These are phyloP conservation scores for Beroe forskalii DNA, from an alignment of 37 sponge, comb jelly and placozoan genomes.

Conservation along the genomic window DNA sequence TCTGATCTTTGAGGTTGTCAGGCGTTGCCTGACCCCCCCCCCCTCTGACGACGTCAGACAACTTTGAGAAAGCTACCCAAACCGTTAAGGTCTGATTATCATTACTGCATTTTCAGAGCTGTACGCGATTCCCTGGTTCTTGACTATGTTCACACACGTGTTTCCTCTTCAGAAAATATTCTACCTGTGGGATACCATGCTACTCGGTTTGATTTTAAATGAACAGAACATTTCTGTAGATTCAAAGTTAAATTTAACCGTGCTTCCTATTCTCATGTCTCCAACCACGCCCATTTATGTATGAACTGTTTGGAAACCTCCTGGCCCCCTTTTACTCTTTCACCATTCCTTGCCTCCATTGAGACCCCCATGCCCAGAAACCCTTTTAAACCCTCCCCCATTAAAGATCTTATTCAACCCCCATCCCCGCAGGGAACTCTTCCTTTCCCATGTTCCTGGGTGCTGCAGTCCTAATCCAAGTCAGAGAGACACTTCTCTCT, in stretches of 20 bases:
- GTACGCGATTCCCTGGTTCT: conserved; percentile 99
- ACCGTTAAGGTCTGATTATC: too few species aligned
- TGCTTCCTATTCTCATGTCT: too few species aligned
- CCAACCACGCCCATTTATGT: background rate
- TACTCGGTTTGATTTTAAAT: too few species aligned
- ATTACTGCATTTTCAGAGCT: conserved; percentile 78
- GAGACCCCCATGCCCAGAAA: background rate
- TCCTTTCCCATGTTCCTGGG: conserved; percentile 92
- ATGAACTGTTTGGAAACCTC: background rate
- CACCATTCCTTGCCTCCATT: background rate
- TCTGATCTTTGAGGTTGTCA: too few species aligned
- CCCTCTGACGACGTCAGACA: too few species aligned
- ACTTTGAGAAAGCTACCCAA: too few species aligned
- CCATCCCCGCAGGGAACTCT: conserved; percentile 64
- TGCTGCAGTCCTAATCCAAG: conserved; percentile 86
- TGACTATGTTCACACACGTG: conserved; percentile 98
- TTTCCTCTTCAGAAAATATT: conserved; percentile 92
- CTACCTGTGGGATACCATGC: conserved; percentile 92
- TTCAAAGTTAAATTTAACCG: too few species aligned
- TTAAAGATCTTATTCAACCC: too few species aligned
- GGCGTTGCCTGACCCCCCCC: too few species aligned
- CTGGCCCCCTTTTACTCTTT: too few species aligned
- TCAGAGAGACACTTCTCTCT: conserved; percentile 74
- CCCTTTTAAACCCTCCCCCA: too few species aligned
- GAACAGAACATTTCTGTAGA: too few species aligned